Evolutionary conservation across 2,113 vertebrate species (phyloP).

Genomic region (Noctilio leporinus): DNA sequence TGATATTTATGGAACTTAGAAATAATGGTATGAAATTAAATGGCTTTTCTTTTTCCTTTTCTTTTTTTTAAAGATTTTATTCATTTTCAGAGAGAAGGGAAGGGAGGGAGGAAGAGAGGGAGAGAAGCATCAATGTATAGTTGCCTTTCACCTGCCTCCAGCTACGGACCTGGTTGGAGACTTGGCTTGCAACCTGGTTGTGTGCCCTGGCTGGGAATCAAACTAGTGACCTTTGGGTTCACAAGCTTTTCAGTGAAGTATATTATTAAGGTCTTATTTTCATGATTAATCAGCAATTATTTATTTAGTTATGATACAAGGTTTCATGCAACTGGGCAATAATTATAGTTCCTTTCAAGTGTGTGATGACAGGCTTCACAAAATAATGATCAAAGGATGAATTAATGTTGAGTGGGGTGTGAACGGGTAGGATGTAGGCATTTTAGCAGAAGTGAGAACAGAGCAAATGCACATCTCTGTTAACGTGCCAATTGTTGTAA

Average conservation of each 20-base stretch:
- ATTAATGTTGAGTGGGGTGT: background rate
- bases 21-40: constrained; percentile 19
- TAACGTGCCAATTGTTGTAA: background rate
- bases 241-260: constrained; percentile 42
- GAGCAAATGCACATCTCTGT: background rate
- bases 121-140: too few species aligned
- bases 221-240: too few species aligned
- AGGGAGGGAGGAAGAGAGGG: too few species aligned
- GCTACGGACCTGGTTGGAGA: too few species aligned
- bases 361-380: constrained; percentile 1
- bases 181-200: too few species aligned
- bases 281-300: constrained; percentile 30
- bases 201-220: too few species aligned
- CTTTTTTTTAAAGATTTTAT: too few species aligned
- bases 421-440: background rate
- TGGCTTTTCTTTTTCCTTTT: too few species aligned
- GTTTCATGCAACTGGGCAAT: constrained; percentile 28
- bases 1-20: background rate
- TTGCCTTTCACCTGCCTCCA: too few species aligned
- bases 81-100: too few species aligned
- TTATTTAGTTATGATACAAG: constrained; percentile 16
- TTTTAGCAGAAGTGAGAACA: background rate
- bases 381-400: constrained; percentile 29
- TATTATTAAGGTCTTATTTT: constrained; percentile 37
- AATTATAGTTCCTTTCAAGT: constrained; percentile 53